phyloP scores from a whole-genome alignment of 2,888 invertebrate species.

The Amblyjoppa proteus region DNA sequence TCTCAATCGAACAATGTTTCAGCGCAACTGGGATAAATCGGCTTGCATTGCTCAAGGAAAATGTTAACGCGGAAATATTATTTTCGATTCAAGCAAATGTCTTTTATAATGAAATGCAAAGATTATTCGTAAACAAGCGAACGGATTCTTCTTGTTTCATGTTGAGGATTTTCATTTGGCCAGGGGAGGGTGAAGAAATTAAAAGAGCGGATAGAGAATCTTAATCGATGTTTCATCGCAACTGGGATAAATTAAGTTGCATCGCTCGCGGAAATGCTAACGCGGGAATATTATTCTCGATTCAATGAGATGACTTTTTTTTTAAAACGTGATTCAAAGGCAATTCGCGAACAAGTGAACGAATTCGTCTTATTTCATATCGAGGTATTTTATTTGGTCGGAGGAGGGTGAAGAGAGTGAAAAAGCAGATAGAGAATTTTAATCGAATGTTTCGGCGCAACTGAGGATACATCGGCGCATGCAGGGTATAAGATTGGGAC shows the following conservation, averaged over 20 bases:
- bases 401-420: background rate
- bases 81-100: too few relatives aligned
- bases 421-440: background rate
- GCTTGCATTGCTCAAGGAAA: background rate
- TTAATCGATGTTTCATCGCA: conserved; percentile 8
- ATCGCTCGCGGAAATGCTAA: background rate
- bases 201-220: background rate
- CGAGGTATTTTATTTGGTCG: background rate
- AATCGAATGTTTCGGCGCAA: conserved; percentile 13
- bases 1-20: conserved; percentile 6
- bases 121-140: background rate
- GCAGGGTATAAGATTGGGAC: conserved; percentile 32
- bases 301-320: too few relatives aligned
- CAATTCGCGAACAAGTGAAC: background rate
- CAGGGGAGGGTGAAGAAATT: background rate
- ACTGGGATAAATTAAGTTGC: background rate
- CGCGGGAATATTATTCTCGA: too few relatives aligned
- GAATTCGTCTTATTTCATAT: background rate
- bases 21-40: background rate
- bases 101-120: too few relatives aligned
- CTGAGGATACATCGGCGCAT: background rate
- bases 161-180: background rate
- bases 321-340: too few relatives aligned
- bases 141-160: background rate
- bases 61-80: background rate